A percentile compares a stretch with the other conserved stretches of the same genome.
Evolutionary conservation across 2,888 invertebrate genomes (phyloP).

Genomic region (Siphlonurus alternatus): DNA sequence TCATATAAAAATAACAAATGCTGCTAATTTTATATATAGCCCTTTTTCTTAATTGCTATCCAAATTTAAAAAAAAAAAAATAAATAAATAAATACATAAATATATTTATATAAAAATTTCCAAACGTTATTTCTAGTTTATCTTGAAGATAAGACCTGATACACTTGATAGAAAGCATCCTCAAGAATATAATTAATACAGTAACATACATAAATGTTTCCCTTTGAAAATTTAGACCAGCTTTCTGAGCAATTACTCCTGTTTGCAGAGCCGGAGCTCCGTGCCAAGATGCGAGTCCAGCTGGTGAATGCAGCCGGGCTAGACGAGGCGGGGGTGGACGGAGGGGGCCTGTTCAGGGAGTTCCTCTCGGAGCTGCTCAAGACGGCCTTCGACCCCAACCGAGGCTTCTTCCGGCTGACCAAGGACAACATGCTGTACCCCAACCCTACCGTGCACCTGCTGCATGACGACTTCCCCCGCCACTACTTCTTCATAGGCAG

Average conservation of each 20-base stretch:
- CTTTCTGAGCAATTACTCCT: background rate
- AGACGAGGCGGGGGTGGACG: slow-evolving; percentile 94
- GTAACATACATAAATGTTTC: too few species aligned
- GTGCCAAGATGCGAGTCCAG: slow-evolving; percentile 72
- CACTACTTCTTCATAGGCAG: slow-evolving; percentile 93
- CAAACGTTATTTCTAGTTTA: too few species aligned
- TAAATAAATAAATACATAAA: too few species aligned
- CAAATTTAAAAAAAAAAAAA: too few species aligned
- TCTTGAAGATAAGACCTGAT: too few species aligned
- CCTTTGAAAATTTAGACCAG: background rate
- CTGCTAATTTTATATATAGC: too few species aligned
- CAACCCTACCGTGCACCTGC: slow-evolving; percentile 76
- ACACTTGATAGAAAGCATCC: too few species aligned
- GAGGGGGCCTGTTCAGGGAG: slow-evolving; percentile 92
- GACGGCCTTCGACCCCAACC: slow-evolving; percentile 90
- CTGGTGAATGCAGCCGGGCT: slow-evolving; percentile 79
- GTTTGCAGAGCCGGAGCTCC: slow-evolving; percentile 62
- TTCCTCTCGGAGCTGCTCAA: slow-evolving; percentile 86
- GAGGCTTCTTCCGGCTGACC: slow-evolving; percentile 81
- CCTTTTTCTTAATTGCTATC: too few species aligned
- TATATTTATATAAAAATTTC: too few species aligned
- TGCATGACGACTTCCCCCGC: slow-evolving; percentile 69
- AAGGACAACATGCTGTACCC: slow-evolving; percentile 90
- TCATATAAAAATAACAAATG: too few species aligned
- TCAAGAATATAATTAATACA: too few species aligned